Conservation (phyloP, 2,113 vertebrate genomes). For the Colius striatus region DNA sequence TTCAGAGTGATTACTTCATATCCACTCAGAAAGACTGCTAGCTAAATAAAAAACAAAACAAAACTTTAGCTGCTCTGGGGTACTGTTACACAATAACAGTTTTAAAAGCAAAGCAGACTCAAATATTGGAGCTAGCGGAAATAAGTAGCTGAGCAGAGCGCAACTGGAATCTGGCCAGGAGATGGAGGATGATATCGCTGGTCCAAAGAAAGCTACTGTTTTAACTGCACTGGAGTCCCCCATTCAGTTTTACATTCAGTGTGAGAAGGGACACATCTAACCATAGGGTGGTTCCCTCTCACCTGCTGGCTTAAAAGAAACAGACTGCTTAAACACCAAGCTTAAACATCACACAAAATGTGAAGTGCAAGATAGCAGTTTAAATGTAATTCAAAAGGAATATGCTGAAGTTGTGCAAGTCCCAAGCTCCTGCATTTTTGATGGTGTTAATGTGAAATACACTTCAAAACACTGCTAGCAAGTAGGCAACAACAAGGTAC, state of each 20-base stretch:
- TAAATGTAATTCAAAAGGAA: neutral
- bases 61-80: neutral
- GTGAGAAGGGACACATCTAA: neutral
- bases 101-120: neutral
- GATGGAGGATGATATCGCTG: neutral
- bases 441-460: neutral
- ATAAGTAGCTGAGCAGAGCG: neutral
- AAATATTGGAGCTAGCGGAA: neutral
- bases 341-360: neutral
- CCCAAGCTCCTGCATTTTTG: neutral
- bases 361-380: neutral
- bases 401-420: neutral
- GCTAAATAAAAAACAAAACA: neutral
- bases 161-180: slow-evolving; percentile 16
- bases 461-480: neutral
- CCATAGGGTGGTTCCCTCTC: neutral
- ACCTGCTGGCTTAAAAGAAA: neutral
- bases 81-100: neutral
- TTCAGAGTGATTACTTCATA: neutral
- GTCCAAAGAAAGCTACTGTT: neutral
- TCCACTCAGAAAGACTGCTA: neutral
- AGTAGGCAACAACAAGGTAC: neutral
- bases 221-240: neutral
- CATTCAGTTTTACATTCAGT: neutral
- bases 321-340: neutral